These are phyloP conservation scores for Barypeithes pellucidus DNA, from an alignment of 2,888 invertebrate species.

Conservation along the genomic window DNA sequence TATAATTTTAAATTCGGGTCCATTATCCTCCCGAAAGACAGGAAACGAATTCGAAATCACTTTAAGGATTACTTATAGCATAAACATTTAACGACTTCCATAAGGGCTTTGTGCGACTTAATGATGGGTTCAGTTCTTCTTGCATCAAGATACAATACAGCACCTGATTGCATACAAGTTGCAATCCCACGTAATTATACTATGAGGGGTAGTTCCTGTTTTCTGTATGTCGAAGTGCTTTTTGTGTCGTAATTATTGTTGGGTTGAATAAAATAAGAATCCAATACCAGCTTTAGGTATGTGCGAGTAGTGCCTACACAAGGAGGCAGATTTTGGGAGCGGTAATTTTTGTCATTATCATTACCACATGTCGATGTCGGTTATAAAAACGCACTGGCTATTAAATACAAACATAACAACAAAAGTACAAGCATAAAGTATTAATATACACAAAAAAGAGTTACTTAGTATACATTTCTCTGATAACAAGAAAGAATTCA, in stretches of 20 bases:
- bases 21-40: slow-evolving; percentile 35
- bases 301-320: too few relatives aligned
- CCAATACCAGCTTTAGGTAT: too few relatives aligned
- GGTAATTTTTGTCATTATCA: too few relatives aligned
- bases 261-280: background rate
- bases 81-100: slow-evolving; percentile 43
- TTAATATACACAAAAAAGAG: too few relatives aligned
- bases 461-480: too few relatives aligned
- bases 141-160: slow-evolving; percentile 32
- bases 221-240: background rate
- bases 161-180: slow-evolving; percentile 40
- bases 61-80: slow-evolving; percentile 38
- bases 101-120: slow-evolving; percentile 36
- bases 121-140: slow-evolving; percentile 45
- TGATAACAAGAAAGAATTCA: too few relatives aligned
- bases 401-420: too few relatives aligned
- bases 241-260: slow-evolving; percentile 18
- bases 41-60: slow-evolving; percentile 49
- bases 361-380: too few relatives aligned
- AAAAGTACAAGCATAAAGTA: too few relatives aligned
- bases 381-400: too few relatives aligned
- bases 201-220: slow-evolving; percentile 33
- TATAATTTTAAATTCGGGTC: slow-evolving; percentile 44
- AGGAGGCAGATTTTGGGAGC: too few relatives aligned
- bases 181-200: slow-evolving; percentile 37